Evolutionary conservation across 2,113 vertebrate genomes (phyloP).

Genomic region (Cygnus buccinator): DNA sequence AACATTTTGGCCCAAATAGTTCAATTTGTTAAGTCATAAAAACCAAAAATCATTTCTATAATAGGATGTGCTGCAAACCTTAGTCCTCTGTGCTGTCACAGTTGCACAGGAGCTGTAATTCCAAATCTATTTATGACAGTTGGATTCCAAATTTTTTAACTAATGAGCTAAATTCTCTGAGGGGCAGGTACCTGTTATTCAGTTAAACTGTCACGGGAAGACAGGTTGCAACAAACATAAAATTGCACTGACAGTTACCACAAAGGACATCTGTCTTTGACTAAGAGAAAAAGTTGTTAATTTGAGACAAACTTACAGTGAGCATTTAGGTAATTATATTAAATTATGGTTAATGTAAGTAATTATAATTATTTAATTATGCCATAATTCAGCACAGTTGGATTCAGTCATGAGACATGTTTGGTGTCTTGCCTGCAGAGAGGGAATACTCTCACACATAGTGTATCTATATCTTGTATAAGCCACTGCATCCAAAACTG

Average conservation of each 20-base stretch:
- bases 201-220: background rate
- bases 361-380: slow-evolving; percentile 71
- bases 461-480: background rate
- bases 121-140: background rate
- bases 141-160: background rate
- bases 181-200: background rate
- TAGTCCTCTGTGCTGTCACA: background rate
- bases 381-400: slow-evolving; percentile 51
- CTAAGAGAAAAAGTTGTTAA: slow-evolving; percentile 51
- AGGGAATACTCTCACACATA: background rate
- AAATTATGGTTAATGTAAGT: slow-evolving; percentile 72
- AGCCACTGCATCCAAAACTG: background rate
- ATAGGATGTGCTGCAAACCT: background rate
- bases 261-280: slow-evolving; percentile 39
- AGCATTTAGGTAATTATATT: slow-evolving; percentile 63
- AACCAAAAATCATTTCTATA: background rate
- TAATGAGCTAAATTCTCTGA: background rate
- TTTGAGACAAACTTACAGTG: slow-evolving; percentile 40
- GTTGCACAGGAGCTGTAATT: background rate
- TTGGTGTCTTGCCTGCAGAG: background rate
- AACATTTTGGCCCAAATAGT: background rate
- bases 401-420: slow-evolving; percentile 24
- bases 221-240: background rate
- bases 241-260: background rate
- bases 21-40: background rate